Evolutionary conservation across 1,140 invertebrate genomes (phyloP), one percentile per base, ranked within the genome.

Genomic region (Mizuhopecten yessoensis): DNA sequence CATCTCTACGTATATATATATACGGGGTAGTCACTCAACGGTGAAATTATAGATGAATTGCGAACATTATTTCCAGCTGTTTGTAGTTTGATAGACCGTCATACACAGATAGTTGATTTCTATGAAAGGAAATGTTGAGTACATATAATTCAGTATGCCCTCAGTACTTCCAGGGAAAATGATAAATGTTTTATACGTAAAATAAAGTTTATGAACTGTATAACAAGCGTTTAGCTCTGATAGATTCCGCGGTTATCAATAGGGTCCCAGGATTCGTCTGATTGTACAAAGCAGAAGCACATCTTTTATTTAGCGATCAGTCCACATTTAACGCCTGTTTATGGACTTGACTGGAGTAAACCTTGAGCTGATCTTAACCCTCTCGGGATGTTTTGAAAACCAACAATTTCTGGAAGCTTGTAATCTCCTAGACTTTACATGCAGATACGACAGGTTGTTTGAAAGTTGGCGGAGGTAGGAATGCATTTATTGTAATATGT

Each of bases 11-110:
- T 9, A 75, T 29, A 75, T 5, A 13, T 17, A 75, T n/a, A 75
- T 13, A 75, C n/a, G n/a, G n/a, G n/a, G n/a, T 1, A 75, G 11
- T 75, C 57, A n/a, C 0, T 17, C 23, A 75, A 75, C 57, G 1
- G 57, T 75, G 57, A 75, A 75, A 75, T 75, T 29, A 75, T 75
- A 75, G 57, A 75, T 75, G 57, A 29, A 75, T 29, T 75, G 9
- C 23, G 57, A 29, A 75, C 57, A 75, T 75, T 29, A 75, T 29
- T 23, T 75, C 57, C 23, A n/a, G 23, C 57, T 75, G 23, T 75
- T 23, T 75, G 17, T 75, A 9, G n/a, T 75, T 75, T 7, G 9
- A 75, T 75, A 5, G 23, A 3, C n/a, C 57, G n/a, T 75, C 57
- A 75, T 5, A 13, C 23, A 75, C 1, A 17, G n/a, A 1, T 75